Conservation (phyloP, 2,797 vertebrate species). For the Sebastes minor region DNA sequence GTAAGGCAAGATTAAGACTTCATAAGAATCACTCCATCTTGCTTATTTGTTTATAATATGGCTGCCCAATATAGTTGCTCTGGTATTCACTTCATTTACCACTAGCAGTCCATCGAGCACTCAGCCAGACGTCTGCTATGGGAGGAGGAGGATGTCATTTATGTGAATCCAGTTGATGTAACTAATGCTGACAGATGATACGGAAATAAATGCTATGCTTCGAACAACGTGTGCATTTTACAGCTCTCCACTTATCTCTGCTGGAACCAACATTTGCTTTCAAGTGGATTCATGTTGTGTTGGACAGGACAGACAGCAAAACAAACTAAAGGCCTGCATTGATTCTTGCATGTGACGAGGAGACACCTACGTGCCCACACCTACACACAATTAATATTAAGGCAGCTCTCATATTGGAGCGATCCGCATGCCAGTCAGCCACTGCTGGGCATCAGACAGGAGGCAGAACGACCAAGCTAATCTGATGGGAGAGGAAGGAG, state of each 20-base stretch:
- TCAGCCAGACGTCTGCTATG: constrained; percentile 4
- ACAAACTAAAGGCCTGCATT: constrained; percentile 45
- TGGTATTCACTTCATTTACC: constrained; percentile 36
- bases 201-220: constrained; percentile 50
- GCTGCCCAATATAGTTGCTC: constrained; percentile 6
- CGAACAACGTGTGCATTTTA: constrained; percentile 44
- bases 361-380: constrained; percentile 43
- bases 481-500: constrained; percentile 60
- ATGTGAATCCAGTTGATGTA: constrained; percentile 49
- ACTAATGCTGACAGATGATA: constrained; percentile 61
- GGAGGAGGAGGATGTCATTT: constrained; percentile 22
- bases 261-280: constrained; percentile 43
- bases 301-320: constrained; percentile 55
- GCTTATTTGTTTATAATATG: constrained; percentile 59
- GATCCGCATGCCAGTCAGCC: constrained; percentile 74
- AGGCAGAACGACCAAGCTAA: constrained; percentile 58
- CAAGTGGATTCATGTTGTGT: constrained; percentile 26
- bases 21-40: constrained; percentile 42
- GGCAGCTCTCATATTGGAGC: constrained; percentile 47
- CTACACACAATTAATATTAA: constrained; percentile 65
- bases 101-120: constrained; percentile 44
- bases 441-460: constrained; percentile 59
- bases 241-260: constrained; percentile 28
- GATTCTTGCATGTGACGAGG: constrained; percentile 47
- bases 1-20: constrained; percentile 45